Base-by-base conservation (phyloP, 2,888 invertebrate genomes). In the Actias luna region DNA sequence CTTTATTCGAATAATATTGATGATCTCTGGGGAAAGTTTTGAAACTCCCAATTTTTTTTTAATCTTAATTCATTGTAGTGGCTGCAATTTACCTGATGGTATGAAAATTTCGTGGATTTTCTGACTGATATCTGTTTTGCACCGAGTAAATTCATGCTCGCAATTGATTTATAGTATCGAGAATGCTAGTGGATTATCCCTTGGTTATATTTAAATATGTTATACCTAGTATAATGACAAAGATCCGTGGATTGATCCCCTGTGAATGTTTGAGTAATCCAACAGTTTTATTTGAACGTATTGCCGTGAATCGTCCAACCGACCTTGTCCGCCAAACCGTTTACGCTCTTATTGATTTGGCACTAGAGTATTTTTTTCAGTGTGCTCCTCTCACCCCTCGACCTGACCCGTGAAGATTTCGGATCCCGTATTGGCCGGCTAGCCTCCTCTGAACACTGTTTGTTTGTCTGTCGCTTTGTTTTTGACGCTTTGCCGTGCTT, bases 341-440 rank as follows among this genome's bases (percentile, higher is more conserved):
- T 85, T 80, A 82, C 77, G 90, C 87, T 89, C 88, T 85, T 88
- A 88, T 88, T 85, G 88, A 90, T 85, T 83, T 89, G 90, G 92
- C 92, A 88, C 88, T 92, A 93, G 92, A 93, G 89, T 90, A 87
- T 92, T 89, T 92, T 90, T 93, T 93, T 91, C 93, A 93, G 93
- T 93, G 92, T 90, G 83, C 82, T 87, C 91, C 91, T 88, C 90
- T 93, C 93, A 93, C 93, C 93, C 93, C 93, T 92, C 93, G 93
- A 94, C 93, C 93, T 89, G 93, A 93, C 91, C 87, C 87, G 81
- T 81, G 88, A 87, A 87, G 87, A 87, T 75, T 83, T 85, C 87
- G 85, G 84, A 79, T 81, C 83, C 89, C 85, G 85, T 91, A 84
- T 77, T 85, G 83, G 86, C 88, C 90, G 92, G 92, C 92, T 92